Conservation (phyloP, 2,797 vertebrate species). For the Spea hammondii region DNA sequence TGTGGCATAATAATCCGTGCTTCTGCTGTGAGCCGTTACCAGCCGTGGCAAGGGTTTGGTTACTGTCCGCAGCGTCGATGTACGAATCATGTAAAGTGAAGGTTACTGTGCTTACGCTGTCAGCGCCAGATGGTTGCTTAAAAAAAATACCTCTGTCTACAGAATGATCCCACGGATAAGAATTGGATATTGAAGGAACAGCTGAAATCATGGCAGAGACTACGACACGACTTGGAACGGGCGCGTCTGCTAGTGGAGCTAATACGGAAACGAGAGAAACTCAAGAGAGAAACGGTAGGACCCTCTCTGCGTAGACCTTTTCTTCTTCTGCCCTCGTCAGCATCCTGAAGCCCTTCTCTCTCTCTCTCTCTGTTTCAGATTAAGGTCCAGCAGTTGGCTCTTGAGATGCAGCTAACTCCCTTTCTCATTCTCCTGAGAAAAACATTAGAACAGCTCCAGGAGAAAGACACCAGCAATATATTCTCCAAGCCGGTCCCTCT, state of each 20-base stretch:
- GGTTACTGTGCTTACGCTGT: too few relatives aligned
- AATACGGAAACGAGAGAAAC: constrained; percentile 96
- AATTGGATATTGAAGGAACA: constrained; percentile 92
- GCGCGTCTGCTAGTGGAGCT: constrained; percentile 95
- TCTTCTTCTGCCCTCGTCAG: too few relatives aligned
- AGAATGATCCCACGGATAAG: constrained; percentile 93
- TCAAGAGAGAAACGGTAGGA: constrained; percentile 93
- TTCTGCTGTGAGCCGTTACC: too few relatives aligned
- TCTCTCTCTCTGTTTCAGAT: constrained; percentile 74
- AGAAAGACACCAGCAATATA: constrained; percentile 96
- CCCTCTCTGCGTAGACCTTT: too few relatives aligned
- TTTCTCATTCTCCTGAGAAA: constrained; percentile 92
- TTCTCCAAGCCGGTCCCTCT: constrained; percentile 96
- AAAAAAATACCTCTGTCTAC: constrained; percentile 57
- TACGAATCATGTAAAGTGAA: too few relatives aligned
- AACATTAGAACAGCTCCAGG: constrained; percentile 93
- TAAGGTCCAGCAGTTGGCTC: constrained; percentile 92
- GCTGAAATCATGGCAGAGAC: constrained; percentile 97
- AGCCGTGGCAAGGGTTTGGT: too few relatives aligned
- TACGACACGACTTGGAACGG: constrained; percentile 94
- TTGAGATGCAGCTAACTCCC: constrained; percentile 97
- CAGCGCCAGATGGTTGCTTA: too few relatives aligned
- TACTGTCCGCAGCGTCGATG: too few relatives aligned
- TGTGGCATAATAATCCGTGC: not conserved
- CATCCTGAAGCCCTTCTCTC: too few relatives aligned